Conservation (phyloP, 2,113 vertebrate species). For the Prochilodus magdalenae region DNA sequence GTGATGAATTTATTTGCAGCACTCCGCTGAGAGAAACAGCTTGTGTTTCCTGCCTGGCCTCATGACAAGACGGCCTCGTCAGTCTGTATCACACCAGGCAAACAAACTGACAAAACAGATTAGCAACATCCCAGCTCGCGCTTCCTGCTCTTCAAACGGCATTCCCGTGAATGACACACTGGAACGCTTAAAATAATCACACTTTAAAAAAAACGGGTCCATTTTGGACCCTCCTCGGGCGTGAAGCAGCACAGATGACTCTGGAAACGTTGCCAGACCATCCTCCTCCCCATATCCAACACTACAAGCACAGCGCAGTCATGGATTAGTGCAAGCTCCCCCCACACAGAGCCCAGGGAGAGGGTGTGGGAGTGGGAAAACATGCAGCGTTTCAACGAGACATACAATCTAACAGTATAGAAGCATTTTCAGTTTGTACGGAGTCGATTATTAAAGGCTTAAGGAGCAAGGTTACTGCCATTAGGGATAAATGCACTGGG, state of each 20-base stretch:
- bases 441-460: not conserved
- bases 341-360: slow-evolving; percentile 32
- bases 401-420: slow-evolving; percentile 6
- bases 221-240: not conserved
- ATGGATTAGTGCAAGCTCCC: slow-evolving; percentile 27
- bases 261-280: slow-evolving; percentile 1
- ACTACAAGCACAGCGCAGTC: not conserved
- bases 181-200: slow-evolving; percentile 17
- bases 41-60: slow-evolving; percentile 51
- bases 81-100: slow-evolving; percentile 26
- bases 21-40: slow-evolving; percentile 49
- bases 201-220: not conserved
- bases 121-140: slow-evolving; percentile 34
- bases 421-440: not conserved
- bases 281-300: not conserved
- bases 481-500: not conserved
- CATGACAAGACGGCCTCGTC: slow-evolving; percentile 29
- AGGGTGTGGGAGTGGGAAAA: slow-evolving; percentile 44
- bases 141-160: slow-evolving; percentile 26
- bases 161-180: slow-evolving; percentile 23
- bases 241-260: not conserved
- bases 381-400: not conserved
- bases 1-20: slow-evolving; percentile 40
- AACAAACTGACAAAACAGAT: slow-evolving; percentile 57
- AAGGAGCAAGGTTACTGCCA: too few species aligned